These are phyloP conservation scores for Copidosoma aretas DNA, from an alignment of 2,888 invertebrate genomes.

Conservation along the genomic window DNA sequence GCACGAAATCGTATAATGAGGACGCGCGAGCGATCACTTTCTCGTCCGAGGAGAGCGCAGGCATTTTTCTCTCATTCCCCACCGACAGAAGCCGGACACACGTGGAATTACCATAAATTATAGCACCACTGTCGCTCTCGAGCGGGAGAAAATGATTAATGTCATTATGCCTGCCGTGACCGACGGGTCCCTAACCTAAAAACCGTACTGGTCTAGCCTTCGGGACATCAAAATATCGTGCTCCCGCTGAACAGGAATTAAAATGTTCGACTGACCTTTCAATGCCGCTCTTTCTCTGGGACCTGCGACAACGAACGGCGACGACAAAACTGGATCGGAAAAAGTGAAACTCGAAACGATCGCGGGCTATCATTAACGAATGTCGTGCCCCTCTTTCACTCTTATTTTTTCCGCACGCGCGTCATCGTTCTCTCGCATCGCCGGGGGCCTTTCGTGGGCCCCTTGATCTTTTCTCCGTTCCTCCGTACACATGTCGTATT, in stretches of 20 bases:
- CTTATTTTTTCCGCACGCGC: no score
- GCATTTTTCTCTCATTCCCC: no score
- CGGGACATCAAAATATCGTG: no score
- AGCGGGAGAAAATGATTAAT: conserved; percentile 9
- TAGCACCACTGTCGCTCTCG: background rate
- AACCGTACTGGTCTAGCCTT: no score
- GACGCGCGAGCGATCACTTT: background rate
- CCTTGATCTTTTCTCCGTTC: no score
- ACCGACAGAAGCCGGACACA: no score
- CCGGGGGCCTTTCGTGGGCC: no score
- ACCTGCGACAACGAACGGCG: conserved; percentile 8
- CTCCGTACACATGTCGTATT: no score
- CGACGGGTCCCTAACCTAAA: background rate
- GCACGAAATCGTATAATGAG: background rate
- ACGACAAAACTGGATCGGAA: no score
- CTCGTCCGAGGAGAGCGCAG: background rate
- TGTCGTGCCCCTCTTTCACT: background rate
- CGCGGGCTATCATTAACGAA: conserved; percentile 6
- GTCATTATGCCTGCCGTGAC: background rate
- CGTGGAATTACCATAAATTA: conserved; percentile 25
- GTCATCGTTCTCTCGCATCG: no score
- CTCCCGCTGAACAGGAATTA: background rate
- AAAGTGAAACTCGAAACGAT: conserved; percentile 29
- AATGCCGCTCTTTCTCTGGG: conserved; percentile 22
- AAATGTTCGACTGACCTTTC: background rate